A percentile compares a stretch with the other conserved stretches of the same genome.
Evolutionary conservation across 2,888 invertebrate species (phyloP).

Genomic region (Heliconius ethilla): DNA sequence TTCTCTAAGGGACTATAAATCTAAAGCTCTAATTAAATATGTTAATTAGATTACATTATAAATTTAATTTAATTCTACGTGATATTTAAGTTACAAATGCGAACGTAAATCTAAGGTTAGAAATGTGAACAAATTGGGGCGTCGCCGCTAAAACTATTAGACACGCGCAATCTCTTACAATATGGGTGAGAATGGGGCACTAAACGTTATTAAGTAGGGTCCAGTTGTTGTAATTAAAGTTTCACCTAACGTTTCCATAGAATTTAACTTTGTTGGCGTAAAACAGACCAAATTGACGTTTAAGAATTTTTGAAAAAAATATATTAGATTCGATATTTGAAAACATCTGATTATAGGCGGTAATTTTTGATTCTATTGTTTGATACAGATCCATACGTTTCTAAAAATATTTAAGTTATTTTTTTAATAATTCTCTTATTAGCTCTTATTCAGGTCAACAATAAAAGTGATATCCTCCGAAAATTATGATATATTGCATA

Average conservation of each 20-base stretch:
- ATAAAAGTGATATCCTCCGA: too few relatives aligned
- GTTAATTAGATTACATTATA: not conserved
- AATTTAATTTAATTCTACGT: not conserved
- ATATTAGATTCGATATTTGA: not conserved
- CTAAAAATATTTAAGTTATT: too few relatives aligned
- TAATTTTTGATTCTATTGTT: too few relatives aligned
- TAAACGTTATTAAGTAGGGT: slow-evolving; percentile 55
- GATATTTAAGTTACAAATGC: not conserved
- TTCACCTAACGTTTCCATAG: slow-evolving; percentile 50
- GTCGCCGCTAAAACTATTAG: slow-evolving; percentile 23
- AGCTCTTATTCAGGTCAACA: too few relatives aligned
- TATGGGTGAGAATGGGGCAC: slow-evolving; percentile 35
- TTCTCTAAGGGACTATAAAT: too few relatives aligned
- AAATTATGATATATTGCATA: too few relatives aligned
- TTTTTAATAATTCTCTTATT: too few relatives aligned
- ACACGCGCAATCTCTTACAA: slow-evolving; percentile 25
- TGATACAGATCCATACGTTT: too few relatives aligned
- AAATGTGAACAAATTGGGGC: slow-evolving; percentile 6
- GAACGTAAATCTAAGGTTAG: not conserved
- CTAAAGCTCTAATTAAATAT: not conserved
- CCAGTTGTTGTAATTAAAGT: slow-evolving; percentile 60
- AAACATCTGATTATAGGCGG: not conserved
- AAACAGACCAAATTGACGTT: not conserved
- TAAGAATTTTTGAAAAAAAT: not conserved
- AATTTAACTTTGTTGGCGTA: not conserved